Base-by-base conservation (phyloP, 1,140 invertebrate species). In the Rhizoglyphus robini region DNA sequence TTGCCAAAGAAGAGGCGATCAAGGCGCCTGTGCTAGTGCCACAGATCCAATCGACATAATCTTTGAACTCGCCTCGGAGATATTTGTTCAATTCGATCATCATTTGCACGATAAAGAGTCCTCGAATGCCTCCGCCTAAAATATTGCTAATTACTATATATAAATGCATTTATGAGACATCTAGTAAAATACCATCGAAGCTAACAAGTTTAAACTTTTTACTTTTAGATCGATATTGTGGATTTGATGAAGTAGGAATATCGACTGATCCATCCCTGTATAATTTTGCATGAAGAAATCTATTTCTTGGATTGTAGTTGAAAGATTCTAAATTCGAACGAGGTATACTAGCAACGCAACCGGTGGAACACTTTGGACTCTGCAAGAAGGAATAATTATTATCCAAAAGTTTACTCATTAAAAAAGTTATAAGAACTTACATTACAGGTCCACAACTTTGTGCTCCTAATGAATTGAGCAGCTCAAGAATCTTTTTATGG, bases 11-110 rank as follows among this genome's bases (percentile, higher is more conserved):
- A 0, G 95, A 76, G 0, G 92, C 90, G 27, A 99, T 75, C 48
- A 99, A 93, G 0, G 90, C 93, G 1, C 95, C 95, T 1, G 95
- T 98, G 65, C 91, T 96, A 1, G 96, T 99, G 2, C 96, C 96
- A 4, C 88, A 87, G 25, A 98, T 82, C 93, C 94, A 98, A 75
- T 99, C 94, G 76, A 99, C 98, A 72, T 85, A 86, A 4, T 88
- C 77, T 30, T 84, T 79, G 30, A 96, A 60, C 11, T 34, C 3
- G 13, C 3, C 2, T 46, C n/a, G 82, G 0, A 82, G 76, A 29
- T 86, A 76, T 38, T 75, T 72, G 68, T 96, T 90, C 31, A 98
- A 77, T 72, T 88, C 88, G n/a, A 90, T 74, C 0, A 98, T 76
- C 57, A 90, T 83, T 74, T 91, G 88, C 0, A 93, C 84, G 2